These are phyloP conservation scores for Ooceraea biroi DNA, from an alignment of 1,140 invertebrate genomes.

Conservation along the genomic window DNA sequence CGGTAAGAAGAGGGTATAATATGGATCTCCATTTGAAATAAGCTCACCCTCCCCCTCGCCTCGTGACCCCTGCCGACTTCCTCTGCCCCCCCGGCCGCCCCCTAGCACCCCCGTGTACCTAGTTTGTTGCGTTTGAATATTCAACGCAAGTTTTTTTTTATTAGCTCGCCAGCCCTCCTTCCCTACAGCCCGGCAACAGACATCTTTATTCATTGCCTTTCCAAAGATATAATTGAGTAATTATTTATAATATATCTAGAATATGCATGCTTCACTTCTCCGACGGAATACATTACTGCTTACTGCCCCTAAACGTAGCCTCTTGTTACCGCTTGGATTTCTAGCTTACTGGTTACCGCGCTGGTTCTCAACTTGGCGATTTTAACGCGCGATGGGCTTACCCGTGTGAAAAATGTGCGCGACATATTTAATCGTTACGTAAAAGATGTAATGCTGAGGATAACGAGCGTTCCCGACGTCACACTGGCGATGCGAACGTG, in stretches of 20 bases:
- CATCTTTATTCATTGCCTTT: conserved; percentile 87
- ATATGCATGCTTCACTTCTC: conserved; percentile 87
- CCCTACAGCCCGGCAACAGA: conserved; percentile 77
- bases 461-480: no score
- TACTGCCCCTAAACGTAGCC: conserved; percentile 85
- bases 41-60: conserved; percentile 76
- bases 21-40: conserved; percentile 87
- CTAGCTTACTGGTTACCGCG: conserved; percentile 74
- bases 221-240: conserved; percentile 87
- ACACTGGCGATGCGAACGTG: not conserved
- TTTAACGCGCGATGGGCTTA: conserved; percentile 51
- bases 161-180: conserved; percentile 82
- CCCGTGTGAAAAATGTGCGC: not conserved
- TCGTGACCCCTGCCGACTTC: not conserved
- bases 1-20: conserved; percentile 84
- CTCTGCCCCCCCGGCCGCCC: conserved; percentile 64
- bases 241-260: conserved; percentile 87
- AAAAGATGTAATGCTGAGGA: not conserved
- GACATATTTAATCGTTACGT: not conserved
- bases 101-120: conserved; percentile 81
- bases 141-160: conserved; percentile 85
- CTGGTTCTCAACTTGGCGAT: conserved; percentile 72
- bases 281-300: conserved; percentile 84
- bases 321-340: conserved; percentile 84
- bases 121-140: conserved; percentile 87